phyloP scores from a whole-genome alignment of 2,113 vertebrate genomes.

The Delphinus delphis region DNA sequence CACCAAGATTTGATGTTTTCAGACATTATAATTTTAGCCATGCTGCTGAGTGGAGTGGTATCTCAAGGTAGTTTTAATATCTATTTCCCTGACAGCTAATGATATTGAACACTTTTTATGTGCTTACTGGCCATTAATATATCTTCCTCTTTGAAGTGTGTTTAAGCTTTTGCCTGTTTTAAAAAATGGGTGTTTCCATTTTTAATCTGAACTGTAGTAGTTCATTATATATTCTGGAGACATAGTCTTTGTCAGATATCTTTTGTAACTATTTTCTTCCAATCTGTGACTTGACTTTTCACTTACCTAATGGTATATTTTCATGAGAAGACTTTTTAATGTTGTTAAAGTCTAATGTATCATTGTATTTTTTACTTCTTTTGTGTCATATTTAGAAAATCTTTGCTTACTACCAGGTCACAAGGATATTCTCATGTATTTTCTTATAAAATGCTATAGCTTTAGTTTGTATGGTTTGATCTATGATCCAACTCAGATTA shows the following conservation, averaged over 20 bases:
- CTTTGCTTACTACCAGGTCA: background rate
- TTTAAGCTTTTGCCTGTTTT: background rate
- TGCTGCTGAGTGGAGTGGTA: background rate
- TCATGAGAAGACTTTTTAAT: background rate
- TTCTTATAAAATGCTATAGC: background rate
- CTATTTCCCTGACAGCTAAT: background rate
- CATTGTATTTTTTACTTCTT: background rate
- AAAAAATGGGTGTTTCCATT: background rate
- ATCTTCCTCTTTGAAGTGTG: background rate
- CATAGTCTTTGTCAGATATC: background rate
- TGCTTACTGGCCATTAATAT: background rate
- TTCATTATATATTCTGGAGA: background rate
- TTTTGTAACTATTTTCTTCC: background rate
- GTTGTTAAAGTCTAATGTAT: background rate
- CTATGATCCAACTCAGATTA: background rate
- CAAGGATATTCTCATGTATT: background rate
- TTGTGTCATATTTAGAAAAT: background rate
- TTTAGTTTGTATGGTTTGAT: background rate
- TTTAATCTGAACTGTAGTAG: background rate
- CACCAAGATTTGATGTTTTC: background rate
- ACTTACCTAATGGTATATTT: background rate
- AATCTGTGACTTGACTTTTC: background rate
- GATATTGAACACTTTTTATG: background rate
- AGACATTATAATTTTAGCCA: background rate
- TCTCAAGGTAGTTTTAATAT: background rate